phyloP scores from a whole-genome alignment of 2,888 invertebrate species.

The Anthophora plumipes region DNA sequence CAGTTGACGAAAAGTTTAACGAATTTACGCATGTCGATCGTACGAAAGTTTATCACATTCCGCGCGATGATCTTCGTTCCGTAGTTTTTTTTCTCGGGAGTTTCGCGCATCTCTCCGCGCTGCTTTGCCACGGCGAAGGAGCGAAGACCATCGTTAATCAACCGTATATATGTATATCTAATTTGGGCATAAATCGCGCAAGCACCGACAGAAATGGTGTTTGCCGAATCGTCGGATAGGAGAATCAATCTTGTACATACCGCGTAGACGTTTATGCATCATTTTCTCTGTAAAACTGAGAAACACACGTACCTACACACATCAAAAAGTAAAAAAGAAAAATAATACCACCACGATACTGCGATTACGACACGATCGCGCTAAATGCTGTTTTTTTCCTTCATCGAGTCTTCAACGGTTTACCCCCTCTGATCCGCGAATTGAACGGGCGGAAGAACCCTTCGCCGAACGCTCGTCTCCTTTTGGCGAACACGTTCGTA shows the following conservation, averaged over 20 bases:
- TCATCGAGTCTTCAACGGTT: conserved; percentile 54
- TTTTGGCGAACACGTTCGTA: not conserved
- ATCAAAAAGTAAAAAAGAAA: not conserved
- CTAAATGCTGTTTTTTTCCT: conserved; percentile 35
- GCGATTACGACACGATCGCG: conserved; percentile 53
- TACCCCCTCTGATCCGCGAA: not conserved
- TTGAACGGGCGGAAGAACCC: not conserved
- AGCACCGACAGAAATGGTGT: conserved; percentile 46
- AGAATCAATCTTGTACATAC: conserved; percentile 77
- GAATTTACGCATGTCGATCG: not conserved
- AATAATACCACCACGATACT: conserved; percentile 27
- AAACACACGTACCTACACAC: conserved; percentile 35
- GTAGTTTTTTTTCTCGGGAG: conserved; percentile 3
- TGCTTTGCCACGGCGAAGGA: conserved; percentile 60
- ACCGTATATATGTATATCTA: conserved; percentile 76
- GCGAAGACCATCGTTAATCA: conserved; percentile 74
- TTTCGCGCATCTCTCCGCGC: conserved; percentile 41
- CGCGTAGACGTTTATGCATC: conserved; percentile 71
- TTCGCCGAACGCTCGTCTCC: too few relatives aligned
- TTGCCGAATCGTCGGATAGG: conserved; percentile 66
- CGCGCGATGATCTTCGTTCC: conserved; percentile 25
- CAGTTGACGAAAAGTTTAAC: conserved; percentile 21
- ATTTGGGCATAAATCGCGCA: conserved; percentile 77
- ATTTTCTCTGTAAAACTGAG: conserved; percentile 70
- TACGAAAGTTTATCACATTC: conserved; percentile 37